phyloP scores from a whole-genome alignment of 2,888 invertebrate genomes.

The Nephrocerus scutellatus region DNA sequence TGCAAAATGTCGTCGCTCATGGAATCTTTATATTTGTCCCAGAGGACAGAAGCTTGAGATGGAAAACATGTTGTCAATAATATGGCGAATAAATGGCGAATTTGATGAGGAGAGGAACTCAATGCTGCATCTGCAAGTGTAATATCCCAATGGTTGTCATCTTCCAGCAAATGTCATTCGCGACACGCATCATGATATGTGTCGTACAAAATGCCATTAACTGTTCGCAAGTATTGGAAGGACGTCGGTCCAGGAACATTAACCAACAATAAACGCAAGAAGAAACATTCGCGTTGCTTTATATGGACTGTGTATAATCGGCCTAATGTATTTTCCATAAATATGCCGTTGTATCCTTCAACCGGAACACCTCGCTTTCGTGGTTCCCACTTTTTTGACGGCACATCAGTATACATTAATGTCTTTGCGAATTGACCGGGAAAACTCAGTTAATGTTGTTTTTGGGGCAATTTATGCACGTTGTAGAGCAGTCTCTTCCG shows the following conservation, averaged over 20 bases:
- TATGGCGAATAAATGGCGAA: conserved; percentile 20
- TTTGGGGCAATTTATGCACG: no score
- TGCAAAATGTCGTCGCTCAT: conserved; percentile 12
- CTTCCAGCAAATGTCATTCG: conserved; percentile 1
- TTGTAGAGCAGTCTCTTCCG: no score
- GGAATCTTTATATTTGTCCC: conserved; percentile 10
- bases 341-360: no score
- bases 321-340: no score
- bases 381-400: no score
- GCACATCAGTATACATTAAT: no score
- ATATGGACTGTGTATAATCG: no score
- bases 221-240: conserved; percentile 27
- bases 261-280: no score
- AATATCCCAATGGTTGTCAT: conserved; percentile 13
- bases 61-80: conserved; percentile 13
- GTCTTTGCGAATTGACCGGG: no score
- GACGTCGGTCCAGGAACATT: conserved; percentile 15
- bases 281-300: no score
- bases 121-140: conserved; percentile 19
- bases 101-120: conserved; percentile 10
- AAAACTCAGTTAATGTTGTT: no score
- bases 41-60: conserved; percentile 6
- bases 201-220: conserved; percentile 32
- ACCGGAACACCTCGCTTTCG: no score
- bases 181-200: conserved; percentile 8